phyloP scores from a whole-genome alignment of 2,888 invertebrate genomes.

The Callyntrura guangdongensis region DNA sequence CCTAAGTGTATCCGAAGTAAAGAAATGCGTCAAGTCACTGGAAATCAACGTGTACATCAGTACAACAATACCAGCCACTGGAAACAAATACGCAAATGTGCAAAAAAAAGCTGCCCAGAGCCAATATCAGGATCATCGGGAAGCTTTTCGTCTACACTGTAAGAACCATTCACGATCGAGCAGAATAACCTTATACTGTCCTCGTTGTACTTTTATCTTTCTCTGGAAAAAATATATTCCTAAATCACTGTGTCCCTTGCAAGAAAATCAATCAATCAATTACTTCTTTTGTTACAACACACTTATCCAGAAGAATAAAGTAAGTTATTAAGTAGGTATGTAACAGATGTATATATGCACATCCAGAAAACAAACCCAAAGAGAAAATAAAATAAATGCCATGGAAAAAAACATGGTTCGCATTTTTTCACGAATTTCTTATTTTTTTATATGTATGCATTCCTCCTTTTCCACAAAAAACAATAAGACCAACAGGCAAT shows the following conservation, averaged over 20 bases:
- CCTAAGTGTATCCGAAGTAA: neutral
- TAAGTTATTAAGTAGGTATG: neutral
- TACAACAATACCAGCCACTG: neutral
- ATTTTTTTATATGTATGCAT: neutral
- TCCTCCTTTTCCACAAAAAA: constrained; percentile 17
- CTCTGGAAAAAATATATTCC: neutral
- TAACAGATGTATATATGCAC: neutral
- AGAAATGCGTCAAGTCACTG: constrained; percentile 47
- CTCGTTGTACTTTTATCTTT: constrained; percentile 21
- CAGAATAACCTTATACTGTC: constrained; percentile 40
- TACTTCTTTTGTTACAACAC: neutral
- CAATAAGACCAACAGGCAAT: constrained; percentile 9
- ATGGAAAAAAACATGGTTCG: constrained; percentile 10
- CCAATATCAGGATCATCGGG: neutral
- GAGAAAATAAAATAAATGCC: constrained; percentile 21
- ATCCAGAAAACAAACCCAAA: neutral
- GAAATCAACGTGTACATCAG: constrained; percentile 49
- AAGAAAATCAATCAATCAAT: constrained; percentile 57
- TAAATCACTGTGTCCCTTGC: neutral
- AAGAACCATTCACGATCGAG: neutral
- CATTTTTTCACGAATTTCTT: constrained; percentile 23
- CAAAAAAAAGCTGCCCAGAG: no score
- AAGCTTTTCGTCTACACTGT: neutral
- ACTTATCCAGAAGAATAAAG: neutral
- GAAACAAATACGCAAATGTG: neutral